Conservation (phyloP, 2,797 vertebrate species). For the Discoglossus pictus region DNA sequence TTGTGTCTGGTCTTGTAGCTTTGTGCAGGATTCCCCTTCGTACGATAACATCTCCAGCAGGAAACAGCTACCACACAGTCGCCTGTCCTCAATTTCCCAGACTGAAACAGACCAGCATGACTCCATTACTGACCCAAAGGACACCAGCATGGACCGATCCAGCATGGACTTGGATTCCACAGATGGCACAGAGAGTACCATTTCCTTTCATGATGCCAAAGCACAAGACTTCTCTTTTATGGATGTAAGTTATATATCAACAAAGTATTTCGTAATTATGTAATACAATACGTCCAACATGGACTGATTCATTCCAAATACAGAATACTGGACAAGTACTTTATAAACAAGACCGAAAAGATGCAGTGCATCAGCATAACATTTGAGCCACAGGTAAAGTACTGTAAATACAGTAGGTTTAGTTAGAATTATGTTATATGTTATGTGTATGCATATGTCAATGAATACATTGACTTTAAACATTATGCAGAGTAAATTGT, state of each 20-base stretch:
- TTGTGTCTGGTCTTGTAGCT: conserved; percentile 47
- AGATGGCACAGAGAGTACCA: conserved; percentile 57
- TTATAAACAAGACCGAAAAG: too few species aligned
- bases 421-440: too few species aligned
- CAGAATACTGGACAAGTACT: too few species aligned
- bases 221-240: conserved; percentile 71
- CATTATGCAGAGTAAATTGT: too few species aligned
- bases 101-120: conserved; percentile 61
- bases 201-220: conserved; percentile 1
- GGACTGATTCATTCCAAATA: too few species aligned
- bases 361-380: too few species aligned
- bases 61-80: conserved; percentile 60
- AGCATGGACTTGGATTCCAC: conserved; percentile 69
- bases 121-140: conserved; percentile 60
- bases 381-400: too few species aligned
- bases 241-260: conserved; percentile 68
- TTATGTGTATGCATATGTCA: too few species aligned
- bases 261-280: too few species aligned
- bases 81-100: conserved; percentile 60
- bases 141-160: conserved; percentile 64
- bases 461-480: too few species aligned
- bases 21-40: conserved; percentile 62
- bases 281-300: too few species aligned
- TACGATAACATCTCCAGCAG: conserved; percentile 31
- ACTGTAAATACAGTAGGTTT: too few species aligned